These are phyloP conservation scores for Acanthurus lineatus DNA, from an alignment of 2,797 vertebrate species.

Conservation along the genomic window DNA sequence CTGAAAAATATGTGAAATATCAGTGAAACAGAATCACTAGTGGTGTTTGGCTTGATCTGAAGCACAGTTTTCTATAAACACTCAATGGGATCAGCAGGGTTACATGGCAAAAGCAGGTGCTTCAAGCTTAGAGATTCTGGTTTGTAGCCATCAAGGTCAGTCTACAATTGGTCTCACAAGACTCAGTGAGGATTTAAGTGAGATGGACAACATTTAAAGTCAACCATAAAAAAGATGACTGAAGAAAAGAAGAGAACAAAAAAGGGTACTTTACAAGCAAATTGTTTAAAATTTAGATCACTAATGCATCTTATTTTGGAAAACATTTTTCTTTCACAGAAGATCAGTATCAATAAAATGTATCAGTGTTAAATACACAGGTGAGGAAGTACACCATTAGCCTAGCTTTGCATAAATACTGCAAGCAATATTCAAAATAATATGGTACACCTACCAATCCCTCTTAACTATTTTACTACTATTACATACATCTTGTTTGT, in stretches of 20 bases:
- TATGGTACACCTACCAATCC: not conserved
- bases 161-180: not conserved
- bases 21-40: not conserved
- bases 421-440: not conserved
- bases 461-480: not conserved
- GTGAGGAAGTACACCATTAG: not conserved
- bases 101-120: not conserved
- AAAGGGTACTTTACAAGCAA: not conserved
- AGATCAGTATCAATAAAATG: not conserved
- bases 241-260: not conserved
- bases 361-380: not conserved
- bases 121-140: not conserved
- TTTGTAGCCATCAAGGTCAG: not conserved
- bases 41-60: not conserved
- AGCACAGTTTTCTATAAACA: not conserved
- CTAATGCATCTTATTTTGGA: not conserved
- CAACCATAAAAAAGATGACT: not conserved
- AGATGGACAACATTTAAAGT: not conserved
- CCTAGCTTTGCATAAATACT: not conserved
- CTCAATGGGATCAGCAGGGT: not conserved
- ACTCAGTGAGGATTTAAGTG: not conserved
- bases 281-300: not conserved
- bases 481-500: not conserved
- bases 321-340: not conserved
- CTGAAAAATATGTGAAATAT: not conserved